Base-by-base conservation (phyloP, 2,797 vertebrate genomes). In the Lycodopsis pacificus region DNA sequence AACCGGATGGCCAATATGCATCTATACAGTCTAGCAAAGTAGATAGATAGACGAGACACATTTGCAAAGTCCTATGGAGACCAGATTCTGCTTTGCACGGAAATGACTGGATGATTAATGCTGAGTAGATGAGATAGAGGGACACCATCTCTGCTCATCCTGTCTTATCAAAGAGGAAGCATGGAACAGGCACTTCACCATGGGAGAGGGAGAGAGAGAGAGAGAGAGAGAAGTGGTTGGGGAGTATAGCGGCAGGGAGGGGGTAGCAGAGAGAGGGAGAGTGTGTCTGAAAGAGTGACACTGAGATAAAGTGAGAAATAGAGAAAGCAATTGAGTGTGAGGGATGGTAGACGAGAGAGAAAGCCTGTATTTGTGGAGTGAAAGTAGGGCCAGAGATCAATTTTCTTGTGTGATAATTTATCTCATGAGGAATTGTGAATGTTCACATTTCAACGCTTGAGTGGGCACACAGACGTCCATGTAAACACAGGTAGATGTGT, bases 251-350 rank as follows among this genome's bases (percentile, higher is more conserved):
- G 63, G 59, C 48, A 63, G 51, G 5, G 34, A 54, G 36, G 32
- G 20, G 65, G 59, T 8, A 22, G n/a, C 8, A 48, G 32, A 63
- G 69, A 67, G 68, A 72, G 57, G 34, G 61, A 56, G 48, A 15
- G 49, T 44, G 54, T 42, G 13, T 84, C 38, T 79, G 54, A 51
- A 58, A 83, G 77, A 86, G 76, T 70, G 74, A 79, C 79, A 81
- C 61, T 5, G 57, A 86, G 80, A 91, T 82, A 78, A 85, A 91
- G 80, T 59, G 69, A 76, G 77, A 77, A 86, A 87, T 59, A 27
- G 65, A 85, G 65, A 74, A 64, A 84, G 65, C 70, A 86, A 75
- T 81, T 81, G 80, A 82, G 72, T 72, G 77, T 67, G 68, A 74
- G 49, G 27, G 65, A 54, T 42, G 20, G 73, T 13, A 10, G 36